Evolutionary conservation across 2,888 invertebrate species (phyloP), one percentile per base, ranked within the genome.

Genomic region (Leucozona laternaria): DNA sequence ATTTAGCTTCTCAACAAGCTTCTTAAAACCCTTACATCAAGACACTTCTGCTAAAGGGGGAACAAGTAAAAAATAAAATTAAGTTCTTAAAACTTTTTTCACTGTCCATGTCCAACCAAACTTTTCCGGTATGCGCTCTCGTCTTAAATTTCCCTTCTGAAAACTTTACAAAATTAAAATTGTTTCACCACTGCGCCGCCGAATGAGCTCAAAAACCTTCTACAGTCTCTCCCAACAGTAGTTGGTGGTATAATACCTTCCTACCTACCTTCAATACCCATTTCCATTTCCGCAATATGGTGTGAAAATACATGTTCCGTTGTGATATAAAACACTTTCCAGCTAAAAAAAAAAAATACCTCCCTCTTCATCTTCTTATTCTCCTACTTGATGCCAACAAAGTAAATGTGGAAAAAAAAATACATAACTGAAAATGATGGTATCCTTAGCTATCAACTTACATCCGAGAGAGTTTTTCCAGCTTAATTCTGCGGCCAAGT

Each of bases 81-180:
- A 31, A 64, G 22, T 37, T 48, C 17, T n/a, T 6, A 20, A 40
- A 83, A 72, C 43, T 83, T 79, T 64, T 31, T 45, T 25, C 43
- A 71, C 50, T 60, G 76, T 58, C 75, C 78, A 22, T 60, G 70
- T 64, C 75, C 78, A 53, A 53, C 40, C n/a, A 80, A 85, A 85
- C 66, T 80, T 85, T 77, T 43, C 15, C 53, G 73, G 28, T 55
- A 73, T 68, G 53, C 53, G 28, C 22, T 58, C 73, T 62, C 75
- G 13, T 28, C 40, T 68, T 71, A 71, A 85, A 81, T 70, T 50
- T 64, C 15, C 70, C 57, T 37, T 43, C 66, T 48, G n/a, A 57
- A 82, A 86, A 82, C 78, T 86, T 86, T 73, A 28, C 78, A 75
- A 82, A 82, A 86, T 86, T 86, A 86, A 86, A 86, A 86, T 79